Percentiles rank a stretch among this genome's conserved stretches.
These are phyloP conservation scores for Chromis chromis DNA, from an alignment of 2,797 vertebrate species.

Conservation along the genomic window DNA sequence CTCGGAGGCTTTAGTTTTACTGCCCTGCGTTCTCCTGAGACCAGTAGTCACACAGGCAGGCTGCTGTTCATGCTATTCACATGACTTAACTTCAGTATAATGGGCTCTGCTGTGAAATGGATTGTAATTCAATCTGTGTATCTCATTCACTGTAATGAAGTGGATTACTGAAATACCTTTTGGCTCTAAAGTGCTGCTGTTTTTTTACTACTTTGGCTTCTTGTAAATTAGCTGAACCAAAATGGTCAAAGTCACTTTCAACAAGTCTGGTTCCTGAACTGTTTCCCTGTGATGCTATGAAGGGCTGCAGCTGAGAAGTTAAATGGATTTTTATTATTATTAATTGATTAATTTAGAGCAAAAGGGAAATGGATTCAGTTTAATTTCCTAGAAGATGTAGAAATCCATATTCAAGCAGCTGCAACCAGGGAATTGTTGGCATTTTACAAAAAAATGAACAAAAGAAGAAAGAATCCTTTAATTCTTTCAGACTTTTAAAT, in stretches of 20 bases:
- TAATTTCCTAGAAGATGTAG: too few relatives aligned
- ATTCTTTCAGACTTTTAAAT: too few relatives aligned
- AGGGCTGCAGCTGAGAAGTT: not conserved
- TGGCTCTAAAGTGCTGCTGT: conserved; percentile 29
- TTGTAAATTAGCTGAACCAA: conserved; percentile 3
- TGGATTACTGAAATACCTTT: conserved; percentile 63
- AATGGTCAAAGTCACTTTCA: not conserved
- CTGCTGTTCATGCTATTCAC: conserved; percentile 64
- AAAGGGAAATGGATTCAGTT: too few relatives aligned
- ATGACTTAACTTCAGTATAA: conserved; percentile 74
- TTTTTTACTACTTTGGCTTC: conserved; percentile 2
- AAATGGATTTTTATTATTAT: too few relatives aligned
- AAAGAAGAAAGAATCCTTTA: too few relatives aligned
- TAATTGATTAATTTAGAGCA: not conserved
- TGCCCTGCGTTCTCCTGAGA: conserved; percentile 27
- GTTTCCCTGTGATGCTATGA: not conserved
- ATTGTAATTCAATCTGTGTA: conserved; percentile 66
- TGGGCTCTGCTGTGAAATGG: conserved; percentile 62
- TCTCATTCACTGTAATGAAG: conserved; percentile 57
- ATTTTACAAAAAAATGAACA: too few relatives aligned
- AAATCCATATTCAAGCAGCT: too few relatives aligned
- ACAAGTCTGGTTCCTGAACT: not conserved
- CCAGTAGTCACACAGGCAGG: conserved; percentile 46
- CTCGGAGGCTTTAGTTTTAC: conserved; percentile 44
- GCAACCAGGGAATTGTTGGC: too few relatives aligned